Conservation (phyloP, 2,113 vertebrate genomes). For the Dermatemys mawii region DNA sequence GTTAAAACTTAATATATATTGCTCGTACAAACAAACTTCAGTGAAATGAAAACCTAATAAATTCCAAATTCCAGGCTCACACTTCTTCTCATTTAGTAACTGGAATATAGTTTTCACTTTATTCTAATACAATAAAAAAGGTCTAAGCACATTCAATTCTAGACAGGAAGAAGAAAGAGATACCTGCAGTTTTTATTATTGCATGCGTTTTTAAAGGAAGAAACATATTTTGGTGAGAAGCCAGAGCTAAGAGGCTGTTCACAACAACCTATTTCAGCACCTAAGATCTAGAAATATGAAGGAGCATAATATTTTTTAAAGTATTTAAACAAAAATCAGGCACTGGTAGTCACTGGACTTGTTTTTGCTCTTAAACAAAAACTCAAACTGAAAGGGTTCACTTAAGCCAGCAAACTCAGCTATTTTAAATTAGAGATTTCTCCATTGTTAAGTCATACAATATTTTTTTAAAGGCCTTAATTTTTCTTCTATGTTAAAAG, state of each 20-base stretch:
- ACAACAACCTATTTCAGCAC: not conserved
- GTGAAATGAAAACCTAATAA: fast-evolving
- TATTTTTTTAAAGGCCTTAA: not conserved
- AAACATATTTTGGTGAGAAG: not conserved
- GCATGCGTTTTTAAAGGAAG: not conserved
- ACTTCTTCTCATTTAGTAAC: not conserved
- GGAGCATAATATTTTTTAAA: not conserved
- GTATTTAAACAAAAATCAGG: not conserved
- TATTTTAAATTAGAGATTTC: not conserved
- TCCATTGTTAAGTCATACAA: not conserved
- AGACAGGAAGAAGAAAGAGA: fast-evolving
- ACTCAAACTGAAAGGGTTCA: not conserved
- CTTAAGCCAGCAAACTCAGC: not conserved
- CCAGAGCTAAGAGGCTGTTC: not conserved
- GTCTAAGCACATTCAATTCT: not conserved
- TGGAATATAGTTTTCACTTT: not conserved
- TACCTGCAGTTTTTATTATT: not conserved
- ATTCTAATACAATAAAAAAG: not conserved
- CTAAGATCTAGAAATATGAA: not conserved
- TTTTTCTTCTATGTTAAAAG: not conserved
- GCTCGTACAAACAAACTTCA: not conserved
- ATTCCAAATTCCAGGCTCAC: not conserved
- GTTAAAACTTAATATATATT: not conserved
- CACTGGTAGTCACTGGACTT: not conserved
- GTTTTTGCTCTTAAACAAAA: not conserved